These are phyloP conservation scores for Sminthurides aquaticus DNA, from an alignment of 2,888 invertebrate genomes.

Conservation along the genomic window DNA sequence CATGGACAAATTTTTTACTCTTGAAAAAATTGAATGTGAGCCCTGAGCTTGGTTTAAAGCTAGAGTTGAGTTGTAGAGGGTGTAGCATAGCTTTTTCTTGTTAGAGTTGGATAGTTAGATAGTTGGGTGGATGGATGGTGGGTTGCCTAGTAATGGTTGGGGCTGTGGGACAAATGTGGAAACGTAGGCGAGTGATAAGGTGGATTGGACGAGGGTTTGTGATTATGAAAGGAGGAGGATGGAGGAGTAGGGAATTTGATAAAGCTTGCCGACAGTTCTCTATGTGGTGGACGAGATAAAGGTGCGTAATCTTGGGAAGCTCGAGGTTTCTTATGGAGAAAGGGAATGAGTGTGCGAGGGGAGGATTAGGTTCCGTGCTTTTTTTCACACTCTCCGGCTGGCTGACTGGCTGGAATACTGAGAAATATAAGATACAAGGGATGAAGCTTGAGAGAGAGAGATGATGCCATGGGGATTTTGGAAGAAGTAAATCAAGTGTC, in stretches of 20 bases:
- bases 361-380: background rate
- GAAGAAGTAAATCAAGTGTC: too few species aligned
- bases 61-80: background rate
- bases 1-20: constrained; percentile 8
- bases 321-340: background rate
- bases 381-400: background rate
- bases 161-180: background rate
- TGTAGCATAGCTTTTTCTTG: too few species aligned
- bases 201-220: background rate
- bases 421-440: background rate
- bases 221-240: too few species aligned
- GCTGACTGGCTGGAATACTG: background rate
- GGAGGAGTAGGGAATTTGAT: too few species aligned
- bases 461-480: too few species aligned
- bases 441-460: too few species aligned
- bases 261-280: background rate
- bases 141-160: too few species aligned
- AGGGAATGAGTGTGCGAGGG: background rate
- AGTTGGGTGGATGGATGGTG: too few species aligned
- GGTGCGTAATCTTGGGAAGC: background rate
- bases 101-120: too few species aligned
- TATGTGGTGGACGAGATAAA: background rate
- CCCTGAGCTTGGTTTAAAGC: background rate
- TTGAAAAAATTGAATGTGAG: background rate
- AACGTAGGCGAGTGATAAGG: background rate